Base-by-base conservation (phyloP, 2,113 vertebrate species). In the Marmota flaviventris region DNA sequence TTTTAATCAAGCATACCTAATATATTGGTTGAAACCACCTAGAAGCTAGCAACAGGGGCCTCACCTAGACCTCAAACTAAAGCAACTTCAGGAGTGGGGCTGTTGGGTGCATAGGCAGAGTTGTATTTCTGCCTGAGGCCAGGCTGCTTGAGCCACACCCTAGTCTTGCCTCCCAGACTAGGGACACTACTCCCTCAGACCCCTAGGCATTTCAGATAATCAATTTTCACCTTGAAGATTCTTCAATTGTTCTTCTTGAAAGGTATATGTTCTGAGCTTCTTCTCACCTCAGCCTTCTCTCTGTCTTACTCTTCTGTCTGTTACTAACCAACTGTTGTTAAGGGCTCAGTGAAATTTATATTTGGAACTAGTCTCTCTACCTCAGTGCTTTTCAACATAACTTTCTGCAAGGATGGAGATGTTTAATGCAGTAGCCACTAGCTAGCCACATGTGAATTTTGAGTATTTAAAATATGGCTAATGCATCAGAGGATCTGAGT, bases 211-310 rank as follows among this genome's bases (percentile, higher is more conserved):
- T 14, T 42, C 4, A 20, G 24, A 53, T 45, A 24, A 3, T 10
- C 3, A 39, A 2, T 13, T 22, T 34, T 9, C 27, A n/a, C 27
- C 65, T 4, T 0, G 8, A 67, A 18, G n/a, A 18, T 8, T 4
- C 34, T 67, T 51, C 7, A 37, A n/a, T 65, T 29, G 53, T 88
- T 45, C 22, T 48, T 25, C 16, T 61, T 13, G 34, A 53, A 63
- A 42, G 51, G 18, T 61, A 81, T 29, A 0, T 4, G 37, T 34
- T 81, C 5, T 92, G 5, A 42, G 12, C 29, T 24, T 29, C 16
- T 16, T 93, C 27, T 89, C 17, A 45, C 2, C 17, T 69, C 16
- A 5, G 63, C 53, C 25, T 75, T 58, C 51, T 56, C n/a, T 82
- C n/a, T 53, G 58, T 24, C 48, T 32, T 8, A 56, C 20, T 42